Evolutionary conservation across 2,888 invertebrate species (phyloP).

Genomic region (Ennomos fuscantarius): DNA sequence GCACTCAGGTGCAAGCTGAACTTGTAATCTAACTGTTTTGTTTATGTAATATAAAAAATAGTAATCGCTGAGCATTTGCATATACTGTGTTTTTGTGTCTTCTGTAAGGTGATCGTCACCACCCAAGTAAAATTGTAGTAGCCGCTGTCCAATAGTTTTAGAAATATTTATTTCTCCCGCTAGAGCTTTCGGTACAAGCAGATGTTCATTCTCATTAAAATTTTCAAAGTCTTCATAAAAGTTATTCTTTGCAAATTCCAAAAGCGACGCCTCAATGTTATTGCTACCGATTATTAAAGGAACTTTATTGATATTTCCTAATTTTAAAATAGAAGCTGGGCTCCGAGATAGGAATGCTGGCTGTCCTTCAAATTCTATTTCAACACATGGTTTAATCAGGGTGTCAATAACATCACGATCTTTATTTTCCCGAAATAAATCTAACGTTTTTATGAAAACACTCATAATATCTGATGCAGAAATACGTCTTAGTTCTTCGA

Average conservation of each 20-base stretch:
- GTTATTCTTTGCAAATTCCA: constrained; percentile 55
- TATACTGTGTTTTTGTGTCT: constrained; percentile 65
- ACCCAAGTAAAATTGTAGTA: constrained; percentile 27
- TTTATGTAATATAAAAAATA: constrained; percentile 71
- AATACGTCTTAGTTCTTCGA: constrained; percentile 61
- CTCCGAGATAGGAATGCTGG: constrained; percentile 71
- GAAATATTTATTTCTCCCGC: constrained; percentile 52
- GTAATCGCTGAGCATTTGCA: constrained; percentile 73
- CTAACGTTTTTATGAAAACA: constrained; percentile 44
- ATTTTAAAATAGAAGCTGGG: constrained; percentile 66
- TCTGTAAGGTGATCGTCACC: constrained; percentile 60
- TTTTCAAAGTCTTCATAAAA: constrained; percentile 66
- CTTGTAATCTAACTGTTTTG: constrained; percentile 66
- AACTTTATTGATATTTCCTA: constrained; percentile 72
- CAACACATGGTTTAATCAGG: constrained; percentile 72
- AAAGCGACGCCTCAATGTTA: constrained; percentile 63
- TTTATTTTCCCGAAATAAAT: constrained; percentile 32
- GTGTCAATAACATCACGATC: constrained; percentile 55
- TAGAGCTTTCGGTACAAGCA: constrained; percentile 65
- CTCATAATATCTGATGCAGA: constrained; percentile 59
- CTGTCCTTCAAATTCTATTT: constrained; percentile 73
- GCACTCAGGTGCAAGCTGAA: constrained; percentile 57
- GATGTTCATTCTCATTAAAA: constrained; percentile 59
- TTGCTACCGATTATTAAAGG: constrained; percentile 77
- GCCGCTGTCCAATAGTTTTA: constrained; percentile 37